These are phyloP conservation scores for Dicrurus megarhynchus DNA, from an alignment of 2,113 vertebrate species.

Conservation along the genomic window DNA sequence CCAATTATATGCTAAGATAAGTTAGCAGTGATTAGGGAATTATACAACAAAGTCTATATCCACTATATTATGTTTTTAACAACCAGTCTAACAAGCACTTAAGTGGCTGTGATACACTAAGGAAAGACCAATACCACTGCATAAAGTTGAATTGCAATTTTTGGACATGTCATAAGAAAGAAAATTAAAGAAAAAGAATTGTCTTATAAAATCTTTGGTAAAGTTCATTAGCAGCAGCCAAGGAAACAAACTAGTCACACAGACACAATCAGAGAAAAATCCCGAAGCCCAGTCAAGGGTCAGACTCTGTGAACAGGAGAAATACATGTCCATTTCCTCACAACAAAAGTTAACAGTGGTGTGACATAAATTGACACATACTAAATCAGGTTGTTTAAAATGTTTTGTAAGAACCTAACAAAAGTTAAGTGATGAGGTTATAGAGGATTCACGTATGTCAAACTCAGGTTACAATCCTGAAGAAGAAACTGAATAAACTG, in stretches of 20 bases:
- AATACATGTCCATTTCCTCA: not conserved
- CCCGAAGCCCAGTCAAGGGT: not conserved
- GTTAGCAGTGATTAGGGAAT: conserved; percentile 34
- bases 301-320: not conserved
- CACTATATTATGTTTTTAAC: conserved; percentile 38
- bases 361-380: not conserved
- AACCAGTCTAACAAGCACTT: conserved; percentile 28
- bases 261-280: not conserved
- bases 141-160: not conserved
- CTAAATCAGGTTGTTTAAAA: not conserved
- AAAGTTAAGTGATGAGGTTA: not conserved
- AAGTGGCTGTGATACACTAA: conserved; percentile 24
- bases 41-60: conserved; percentile 10
- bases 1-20: conserved; percentile 21
- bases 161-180: not conserved
- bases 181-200: not conserved
- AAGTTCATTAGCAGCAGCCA: not conserved
- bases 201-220: not conserved
- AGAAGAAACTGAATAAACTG: not conserved
- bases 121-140: not conserved
- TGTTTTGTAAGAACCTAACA: not conserved
- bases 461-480: not conserved
- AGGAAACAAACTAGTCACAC: not conserved
- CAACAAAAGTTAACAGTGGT: not conserved
- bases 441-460: not conserved